Base-by-base conservation (phyloP, 2,888 invertebrate species). In the Lamproptera curius region DNA sequence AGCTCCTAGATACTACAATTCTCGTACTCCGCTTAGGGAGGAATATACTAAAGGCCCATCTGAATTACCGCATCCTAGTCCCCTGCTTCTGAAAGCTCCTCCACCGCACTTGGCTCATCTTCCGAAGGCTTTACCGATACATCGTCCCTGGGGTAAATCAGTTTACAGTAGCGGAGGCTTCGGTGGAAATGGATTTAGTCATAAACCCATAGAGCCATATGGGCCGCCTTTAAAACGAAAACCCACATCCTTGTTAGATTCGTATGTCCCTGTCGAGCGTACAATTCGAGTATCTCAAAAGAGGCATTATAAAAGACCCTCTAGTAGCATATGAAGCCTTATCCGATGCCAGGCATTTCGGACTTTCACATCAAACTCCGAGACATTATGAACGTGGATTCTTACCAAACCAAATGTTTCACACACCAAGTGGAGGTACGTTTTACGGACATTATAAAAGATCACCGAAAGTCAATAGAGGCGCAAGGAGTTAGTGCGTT, bases 231-330 rank as follows among this genome's bases (percentile, higher is more conserved):
- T 62, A 40, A 82, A 76, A 51, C 74, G 76, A 44, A 72, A 79
- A 8, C 87, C 90, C 1, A 77, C 83, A 2, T 90, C 90, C 3
- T 68, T 91, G 39, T 60, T 91, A 4, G 91, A 91, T 37, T 91
- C 91, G 0, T 91, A 91, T 44, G 85, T 91, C 46, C 91, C 91
- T n/a, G 35, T 91, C 90, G 26, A 87, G 87, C 59, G 63, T 91
- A 47, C 88, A 89, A 58, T 53, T 80, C 16, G 87, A 88, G 55
- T 89, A 88, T 39, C 56, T 89, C 37, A 88, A 86, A 54, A 67
- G 83, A 58, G 88, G 88, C 31, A 70, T 73, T 35, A 65, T 75
- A 4, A 85, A 79, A 51, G 86, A 89, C 53, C 84, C 87, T 4
- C 36, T 78, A 10, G 62, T 73, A 1, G 76, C 81, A 0, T 89